Evolutionary conservation across 1,140 invertebrate genomes (phyloP), one percentile per base, ranked within the genome.

Genomic region (Anoplophora glabripennis): DNA sequence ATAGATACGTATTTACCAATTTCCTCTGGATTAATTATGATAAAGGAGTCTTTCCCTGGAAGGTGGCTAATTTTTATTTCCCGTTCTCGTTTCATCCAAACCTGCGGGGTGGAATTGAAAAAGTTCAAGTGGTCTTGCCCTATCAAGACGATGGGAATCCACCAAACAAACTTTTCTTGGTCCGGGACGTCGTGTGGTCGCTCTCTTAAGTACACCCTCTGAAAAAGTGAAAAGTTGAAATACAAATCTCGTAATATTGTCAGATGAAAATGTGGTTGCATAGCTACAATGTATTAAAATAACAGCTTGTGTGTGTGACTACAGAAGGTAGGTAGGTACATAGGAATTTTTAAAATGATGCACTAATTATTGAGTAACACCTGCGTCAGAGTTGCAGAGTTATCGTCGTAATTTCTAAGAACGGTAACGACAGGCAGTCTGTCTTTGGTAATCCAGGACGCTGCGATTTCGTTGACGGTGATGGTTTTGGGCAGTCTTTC

Each of bases 361-460:
- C 4, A 38, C 10, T 11, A 21, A 33, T 51, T 28, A 28, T 53
- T 14, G 8, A 35, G 28, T 37, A n/a, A 57, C 75, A 89, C 87
- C 79, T 92, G 89, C 18, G 78, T 78, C 21, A 90, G 67, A 40
- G 71, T 77, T n/a, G 86, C 84, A 7, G 81, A 79, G 53, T 83
- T 83, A 42, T 79, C 78, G 7, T 80, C 71, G 72, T 91, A 90
- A 72, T 91, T 79, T 55, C 87, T 83, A 4, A 75, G 81, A 12
- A 92, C 84, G 18, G 81, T 89, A 28, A 96, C 79, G 3, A 94
- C 80, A 0, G 93, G 93, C 47, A 93, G 82, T 40, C 89, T 77
- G 67, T 90, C 87, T 72, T 92, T 87, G 0, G 84, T 80, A 11
- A 90, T 87, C 93, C 93, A 96, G 3, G 89, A 86, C 8, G 84